phyloP scores from a whole-genome alignment of 2,888 invertebrate species.

The Xanthia icteritia region DNA sequence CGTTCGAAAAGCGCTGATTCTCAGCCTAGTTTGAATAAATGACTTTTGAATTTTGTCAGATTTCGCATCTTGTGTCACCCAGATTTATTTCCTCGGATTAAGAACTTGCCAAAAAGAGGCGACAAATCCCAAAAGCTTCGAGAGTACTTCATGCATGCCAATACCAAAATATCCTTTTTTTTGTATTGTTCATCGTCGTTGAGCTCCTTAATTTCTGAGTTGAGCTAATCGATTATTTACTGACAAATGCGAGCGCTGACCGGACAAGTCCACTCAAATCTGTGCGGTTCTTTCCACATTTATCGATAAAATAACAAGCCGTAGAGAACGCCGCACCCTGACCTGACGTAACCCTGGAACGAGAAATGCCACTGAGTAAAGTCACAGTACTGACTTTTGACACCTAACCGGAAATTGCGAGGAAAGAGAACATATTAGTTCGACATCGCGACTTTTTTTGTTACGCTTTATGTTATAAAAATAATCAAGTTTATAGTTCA shows the following conservation, averaged over 20 bases:
- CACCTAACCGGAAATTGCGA: constrained; percentile 3
- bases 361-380: neutral
- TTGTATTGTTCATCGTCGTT: neutral
- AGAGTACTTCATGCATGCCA: neutral
- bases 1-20: too few relatives aligned
- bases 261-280: too few relatives aligned
- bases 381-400: neutral
- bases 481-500: neutral
- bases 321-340: neutral
- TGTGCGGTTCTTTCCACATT: neutral
- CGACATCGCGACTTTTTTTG: neutral
- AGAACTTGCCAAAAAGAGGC: too few relatives aligned
- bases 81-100: neutral
- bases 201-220: neutral
- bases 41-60: too few relatives aligned
- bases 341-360: neutral
- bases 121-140: too few relatives aligned
- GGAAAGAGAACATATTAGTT: neutral
- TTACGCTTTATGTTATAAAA: neutral
- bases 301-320: neutral
- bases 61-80: neutral
- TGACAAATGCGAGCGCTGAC: neutral
- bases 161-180: neutral
- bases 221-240: neutral
- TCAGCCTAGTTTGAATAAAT: too few relatives aligned